phyloP scores from a whole-genome alignment of 2,113 vertebrate genomes.

The Cervus canadensis region DNA sequence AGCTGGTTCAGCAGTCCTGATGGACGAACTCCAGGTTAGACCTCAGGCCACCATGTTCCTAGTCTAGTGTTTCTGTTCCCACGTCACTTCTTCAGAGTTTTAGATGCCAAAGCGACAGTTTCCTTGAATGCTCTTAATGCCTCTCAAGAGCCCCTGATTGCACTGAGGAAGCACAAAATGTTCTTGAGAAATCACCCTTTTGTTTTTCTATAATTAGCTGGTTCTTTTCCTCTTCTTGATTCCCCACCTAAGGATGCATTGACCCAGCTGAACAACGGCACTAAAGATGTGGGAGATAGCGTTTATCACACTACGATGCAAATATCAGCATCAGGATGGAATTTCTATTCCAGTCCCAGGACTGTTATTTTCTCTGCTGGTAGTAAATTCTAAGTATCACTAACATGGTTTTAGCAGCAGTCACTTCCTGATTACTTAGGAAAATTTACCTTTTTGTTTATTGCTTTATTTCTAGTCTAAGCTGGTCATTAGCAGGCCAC shows the following conservation, averaged over 20 bases:
- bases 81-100: neutral
- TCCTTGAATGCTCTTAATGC: neutral
- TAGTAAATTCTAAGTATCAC: neutral
- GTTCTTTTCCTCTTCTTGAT: slow-evolving; percentile 31
- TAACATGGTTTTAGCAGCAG: neutral
- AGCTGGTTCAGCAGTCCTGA: neutral
- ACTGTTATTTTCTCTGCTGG: neutral
- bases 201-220: neutral
- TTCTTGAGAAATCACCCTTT: neutral
- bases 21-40: neutral
- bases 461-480: neutral
- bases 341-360: neutral
- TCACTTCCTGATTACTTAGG: neutral
- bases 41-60: neutral
- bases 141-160: neutral
- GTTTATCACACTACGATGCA: neutral
- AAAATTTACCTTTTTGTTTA: neutral
- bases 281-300: neutral
- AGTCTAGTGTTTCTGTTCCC: neutral
- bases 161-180: neutral
- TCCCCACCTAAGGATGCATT: neutral
- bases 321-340: neutral
- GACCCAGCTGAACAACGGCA: neutral
- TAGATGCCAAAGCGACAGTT: neutral
- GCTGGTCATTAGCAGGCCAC: neutral